Conservation (phyloP, 2,797 vertebrate genomes). For the Mormyrus hasselquistii region DNA sequence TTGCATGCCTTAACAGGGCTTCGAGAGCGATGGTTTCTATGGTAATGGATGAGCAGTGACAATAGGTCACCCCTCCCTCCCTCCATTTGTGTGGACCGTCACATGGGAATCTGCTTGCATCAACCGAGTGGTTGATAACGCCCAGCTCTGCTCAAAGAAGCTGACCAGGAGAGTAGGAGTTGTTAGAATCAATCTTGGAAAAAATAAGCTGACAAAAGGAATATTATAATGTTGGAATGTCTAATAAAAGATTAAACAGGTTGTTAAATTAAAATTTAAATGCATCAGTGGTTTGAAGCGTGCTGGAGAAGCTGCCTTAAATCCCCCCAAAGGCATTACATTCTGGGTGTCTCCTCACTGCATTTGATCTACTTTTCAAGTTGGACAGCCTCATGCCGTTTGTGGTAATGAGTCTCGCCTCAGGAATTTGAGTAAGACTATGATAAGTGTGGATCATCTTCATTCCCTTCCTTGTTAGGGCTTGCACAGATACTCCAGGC, state of each 20-base stretch:
- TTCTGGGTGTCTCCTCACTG: neutral
- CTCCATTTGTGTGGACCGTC: neutral
- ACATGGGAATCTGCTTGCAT: neutral
- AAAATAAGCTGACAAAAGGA: neutral
- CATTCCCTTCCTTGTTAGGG: neutral
- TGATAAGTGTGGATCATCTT: neutral
- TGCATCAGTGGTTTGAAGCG: neutral
- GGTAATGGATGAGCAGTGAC: slow-evolving; percentile 3
- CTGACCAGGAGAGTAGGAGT: neutral
- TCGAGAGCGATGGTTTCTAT: slow-evolving; percentile 8
- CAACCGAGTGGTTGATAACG: neutral
- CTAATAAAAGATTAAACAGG: neutral
- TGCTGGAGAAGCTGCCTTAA: neutral
- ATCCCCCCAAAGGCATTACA: neutral
- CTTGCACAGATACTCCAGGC: neutral
- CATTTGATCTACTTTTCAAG: neutral
- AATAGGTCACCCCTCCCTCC: neutral
- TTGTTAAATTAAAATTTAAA: neutral
- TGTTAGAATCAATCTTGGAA: neutral
- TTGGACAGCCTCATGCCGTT: neutral
- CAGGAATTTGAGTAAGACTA: neutral
- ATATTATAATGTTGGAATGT: neutral
- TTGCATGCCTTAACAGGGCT: neutral
- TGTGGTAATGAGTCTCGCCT: neutral
- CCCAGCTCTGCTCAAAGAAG: neutral